Evolutionary conservation across 2,888 invertebrate genomes (phyloP).

Genomic region (Drosophila pegasa): DNA sequence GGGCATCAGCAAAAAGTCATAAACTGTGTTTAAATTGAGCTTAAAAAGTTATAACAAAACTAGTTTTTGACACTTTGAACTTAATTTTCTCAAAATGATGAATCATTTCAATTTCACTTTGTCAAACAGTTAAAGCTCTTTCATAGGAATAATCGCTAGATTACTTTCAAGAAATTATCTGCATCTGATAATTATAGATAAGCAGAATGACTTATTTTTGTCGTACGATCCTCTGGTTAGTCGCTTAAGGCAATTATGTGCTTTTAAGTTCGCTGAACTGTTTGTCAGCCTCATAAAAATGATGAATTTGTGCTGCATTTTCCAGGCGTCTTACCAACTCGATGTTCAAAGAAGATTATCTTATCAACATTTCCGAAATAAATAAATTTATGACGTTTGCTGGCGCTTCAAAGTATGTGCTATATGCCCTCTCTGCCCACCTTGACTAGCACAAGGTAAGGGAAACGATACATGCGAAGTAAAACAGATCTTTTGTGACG

Average conservation of each 20-base stretch:
- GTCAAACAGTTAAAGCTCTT: background rate
- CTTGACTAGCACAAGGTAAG: slow-evolving; percentile 27
- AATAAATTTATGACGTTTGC: slow-evolving; percentile 20
- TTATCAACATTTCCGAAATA: slow-evolving; percentile 20
- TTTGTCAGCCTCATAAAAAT: background rate
- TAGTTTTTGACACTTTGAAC: background rate
- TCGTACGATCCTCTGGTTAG: background rate
- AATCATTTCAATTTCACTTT: background rate
- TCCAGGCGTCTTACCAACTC: slow-evolving; percentile 2
- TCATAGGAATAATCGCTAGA: too few relatives aligned
- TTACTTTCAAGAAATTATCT: background rate
- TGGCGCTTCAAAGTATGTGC: slow-evolving; percentile 28
- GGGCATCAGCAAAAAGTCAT: background rate
- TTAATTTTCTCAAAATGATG: background rate
- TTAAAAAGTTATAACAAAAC: background rate
- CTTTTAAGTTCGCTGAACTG: background rate
- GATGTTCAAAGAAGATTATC: slow-evolving; percentile 4
- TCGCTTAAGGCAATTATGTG: background rate
- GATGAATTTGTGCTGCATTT: slow-evolving; percentile 22
- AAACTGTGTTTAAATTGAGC: background rate
- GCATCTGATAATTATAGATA: background rate
- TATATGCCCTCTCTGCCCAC: slow-evolving; percentile 18
- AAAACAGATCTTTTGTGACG: slow-evolving; percentile 54
- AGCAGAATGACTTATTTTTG: background rate
- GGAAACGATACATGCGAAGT: slow-evolving; percentile 12